Evolutionary conservation across 1,140 invertebrate species (phyloP).

Genomic region (Drosophila malerkotliana): DNA sequence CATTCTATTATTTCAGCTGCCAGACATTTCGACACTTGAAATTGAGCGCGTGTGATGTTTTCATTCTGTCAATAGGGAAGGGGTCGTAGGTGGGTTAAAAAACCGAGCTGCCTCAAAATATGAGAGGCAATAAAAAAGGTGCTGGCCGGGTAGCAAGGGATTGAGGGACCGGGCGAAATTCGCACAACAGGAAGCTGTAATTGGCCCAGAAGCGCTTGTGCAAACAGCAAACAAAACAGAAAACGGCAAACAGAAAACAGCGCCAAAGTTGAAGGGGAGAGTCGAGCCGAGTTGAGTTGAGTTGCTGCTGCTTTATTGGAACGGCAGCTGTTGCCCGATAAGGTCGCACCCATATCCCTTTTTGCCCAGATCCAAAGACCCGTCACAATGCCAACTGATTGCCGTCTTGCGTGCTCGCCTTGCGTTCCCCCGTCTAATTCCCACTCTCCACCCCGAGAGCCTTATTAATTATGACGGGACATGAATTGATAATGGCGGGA

Average conservation of each 20-base stretch:
- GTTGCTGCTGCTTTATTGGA: conserved; percentile 30
- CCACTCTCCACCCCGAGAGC: conserved; percentile 43
- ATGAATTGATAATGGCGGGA: conserved; percentile 72
- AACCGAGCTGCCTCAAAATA: conserved; percentile 2
- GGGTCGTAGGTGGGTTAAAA: conserved; percentile 39
- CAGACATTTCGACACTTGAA: conserved; percentile 77
- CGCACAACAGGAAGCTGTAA: conserved; percentile 76
- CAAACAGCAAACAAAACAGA: conserved; percentile 38
- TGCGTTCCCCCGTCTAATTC: conserved; percentile 15
- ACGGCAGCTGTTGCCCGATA: conserved; percentile 68
- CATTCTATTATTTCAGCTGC: conserved; percentile 77
- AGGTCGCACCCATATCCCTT: conserved; percentile 38
- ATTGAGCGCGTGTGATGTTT: conserved; percentile 76
- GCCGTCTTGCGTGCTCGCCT: conserved; percentile 60
- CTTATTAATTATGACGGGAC: conserved; percentile 80
- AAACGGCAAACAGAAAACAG: conserved; percentile 48
- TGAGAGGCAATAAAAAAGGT: conserved; percentile 20
- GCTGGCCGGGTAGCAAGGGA: conserved; percentile 7
- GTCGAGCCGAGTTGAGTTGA: neutral
- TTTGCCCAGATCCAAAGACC: conserved; percentile 19
- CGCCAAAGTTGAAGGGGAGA: conserved; percentile 35
- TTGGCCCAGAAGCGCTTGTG: conserved; percentile 63
- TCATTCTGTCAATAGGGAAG: conserved; percentile 36
- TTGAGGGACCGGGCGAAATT: conserved; percentile 42
- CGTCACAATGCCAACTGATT: conserved; percentile 70